Conservation (phyloP, 2,888 invertebrate genomes). For the Fissipunctia ypsillon region DNA sequence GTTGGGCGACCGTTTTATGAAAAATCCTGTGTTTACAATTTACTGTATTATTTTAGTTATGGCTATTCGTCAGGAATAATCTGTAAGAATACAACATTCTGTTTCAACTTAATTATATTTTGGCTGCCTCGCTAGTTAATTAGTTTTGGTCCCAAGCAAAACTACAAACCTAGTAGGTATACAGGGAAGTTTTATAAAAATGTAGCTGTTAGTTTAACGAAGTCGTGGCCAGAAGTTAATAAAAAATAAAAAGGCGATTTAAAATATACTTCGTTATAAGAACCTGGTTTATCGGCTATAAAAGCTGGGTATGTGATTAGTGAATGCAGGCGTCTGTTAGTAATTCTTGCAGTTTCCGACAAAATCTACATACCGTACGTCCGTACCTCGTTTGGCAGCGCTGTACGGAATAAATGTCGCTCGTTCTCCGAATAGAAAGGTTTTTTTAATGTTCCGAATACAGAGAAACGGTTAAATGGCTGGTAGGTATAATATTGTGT, state of each 20-base stretch:
- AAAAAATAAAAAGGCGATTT: constrained; percentile 25
- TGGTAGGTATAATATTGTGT: neutral
- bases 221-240: no score
- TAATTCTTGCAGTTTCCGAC: constrained; percentile 66
- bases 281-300: constrained; percentile 34
- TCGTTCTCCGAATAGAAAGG: constrained; percentile 42
- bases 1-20: no score
- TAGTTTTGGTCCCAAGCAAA: no score
- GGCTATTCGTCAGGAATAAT: no score
- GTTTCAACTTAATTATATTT: no score
- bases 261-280: constrained; percentile 13
- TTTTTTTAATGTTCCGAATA: constrained; percentile 49
- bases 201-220: no score
- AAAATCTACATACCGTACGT: constrained; percentile 64
- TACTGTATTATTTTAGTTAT: no score
- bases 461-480: constrained; percentile 2
- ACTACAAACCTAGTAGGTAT: no score
- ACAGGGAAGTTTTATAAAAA: no score
- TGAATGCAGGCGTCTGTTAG: constrained; percentile 59
- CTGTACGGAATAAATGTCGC: constrained; percentile 61
- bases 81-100: no score
- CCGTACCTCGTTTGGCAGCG: constrained; percentile 65
- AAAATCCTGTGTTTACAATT: no score
- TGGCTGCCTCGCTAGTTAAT: no score
- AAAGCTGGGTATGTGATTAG: constrained; percentile 59